These are phyloP conservation scores for Mormyrus hasselquistii DNA, from an alignment of 2,797 vertebrate species.

Conservation along the genomic window DNA sequence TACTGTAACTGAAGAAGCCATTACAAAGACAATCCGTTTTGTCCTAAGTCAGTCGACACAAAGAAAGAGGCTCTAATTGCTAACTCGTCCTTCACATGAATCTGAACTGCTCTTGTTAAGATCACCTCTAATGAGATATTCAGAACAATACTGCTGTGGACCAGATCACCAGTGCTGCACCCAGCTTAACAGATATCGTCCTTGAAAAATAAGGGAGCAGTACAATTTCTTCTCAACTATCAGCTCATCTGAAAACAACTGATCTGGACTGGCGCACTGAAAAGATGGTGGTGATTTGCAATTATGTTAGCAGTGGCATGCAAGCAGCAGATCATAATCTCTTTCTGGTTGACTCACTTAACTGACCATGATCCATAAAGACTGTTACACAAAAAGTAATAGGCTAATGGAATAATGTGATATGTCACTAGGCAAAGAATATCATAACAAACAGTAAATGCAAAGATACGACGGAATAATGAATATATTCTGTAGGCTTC, in stretches of 20 bases:
- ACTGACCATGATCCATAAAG: slow-evolving; percentile 59
- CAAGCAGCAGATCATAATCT: slow-evolving; percentile 65
- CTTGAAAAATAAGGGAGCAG: slow-evolving; percentile 37
- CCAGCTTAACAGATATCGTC: slow-evolving; percentile 32
- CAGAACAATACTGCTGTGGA: slow-evolving; percentile 34
- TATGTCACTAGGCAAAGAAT: slow-evolving; percentile 59
- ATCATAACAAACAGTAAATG: slow-evolving; percentile 59
- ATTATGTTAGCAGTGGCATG: slow-evolving; percentile 55
- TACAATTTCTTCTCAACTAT: slow-evolving; percentile 31
- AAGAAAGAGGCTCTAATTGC: slow-evolving; percentile 36
- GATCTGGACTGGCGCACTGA: slow-evolving; percentile 52
- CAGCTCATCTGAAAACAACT: slow-evolving; percentile 37
- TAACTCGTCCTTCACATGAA: slow-evolving; percentile 42
- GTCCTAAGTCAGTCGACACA: slow-evolving; percentile 35
- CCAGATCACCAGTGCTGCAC: slow-evolving; percentile 21
- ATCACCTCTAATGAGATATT: slow-evolving; percentile 40
- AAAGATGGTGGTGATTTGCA: slow-evolving; percentile 50
- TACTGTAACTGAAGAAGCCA: slow-evolving; percentile 35
- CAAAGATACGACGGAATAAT: slow-evolving; percentile 47
- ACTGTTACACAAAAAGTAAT: slow-evolving; percentile 59
- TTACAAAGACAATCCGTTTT: slow-evolving; percentile 40
- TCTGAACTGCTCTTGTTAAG: slow-evolving; percentile 29
- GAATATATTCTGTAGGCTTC: slow-evolving; percentile 36
- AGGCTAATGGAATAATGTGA: slow-evolving; percentile 62
- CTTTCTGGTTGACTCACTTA: slow-evolving; percentile 64